Evolutionary conservation across 2,888 invertebrate species (phyloP).

Genomic region (Geophilus truncorum): DNA sequence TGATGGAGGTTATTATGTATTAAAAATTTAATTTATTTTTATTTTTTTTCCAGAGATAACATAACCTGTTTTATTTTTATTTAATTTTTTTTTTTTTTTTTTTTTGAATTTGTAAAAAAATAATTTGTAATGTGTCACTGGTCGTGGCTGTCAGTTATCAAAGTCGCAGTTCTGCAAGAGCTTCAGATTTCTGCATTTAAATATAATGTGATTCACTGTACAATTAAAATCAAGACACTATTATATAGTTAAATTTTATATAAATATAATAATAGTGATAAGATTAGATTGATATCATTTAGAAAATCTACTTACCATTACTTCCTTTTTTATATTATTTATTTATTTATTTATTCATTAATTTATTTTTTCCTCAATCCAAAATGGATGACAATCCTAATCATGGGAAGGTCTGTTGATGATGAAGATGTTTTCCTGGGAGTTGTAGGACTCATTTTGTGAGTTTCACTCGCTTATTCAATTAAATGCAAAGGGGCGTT

Average conservation of each 20-base stretch:
- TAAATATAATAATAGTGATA: too few species aligned
- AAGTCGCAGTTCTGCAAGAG: background rate
- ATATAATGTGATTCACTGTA: too few species aligned
- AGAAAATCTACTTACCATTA: too few species aligned
- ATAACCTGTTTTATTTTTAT: background rate
- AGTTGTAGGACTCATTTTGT: too few species aligned
- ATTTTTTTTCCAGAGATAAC: background rate
- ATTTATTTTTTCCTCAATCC: background rate
- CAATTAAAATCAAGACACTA: too few species aligned
- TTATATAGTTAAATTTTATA: too few species aligned
- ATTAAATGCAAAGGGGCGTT: background rate
- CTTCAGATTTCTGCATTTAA: too few species aligned
- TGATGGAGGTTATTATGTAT: background rate
- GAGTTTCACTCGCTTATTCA: background rate
- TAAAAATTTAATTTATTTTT: background rate
- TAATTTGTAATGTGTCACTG: background rate
- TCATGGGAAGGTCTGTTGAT: background rate
- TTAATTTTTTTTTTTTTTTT: background rate
- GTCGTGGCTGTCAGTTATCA: constrained; percentile 23
- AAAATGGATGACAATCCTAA: background rate
- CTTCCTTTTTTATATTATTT: too few species aligned
- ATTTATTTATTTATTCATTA: too few species aligned
- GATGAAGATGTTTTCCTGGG: background rate
- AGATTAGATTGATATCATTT: too few species aligned
- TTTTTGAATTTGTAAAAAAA: too few species aligned